Conservation (phyloP, 2,113 vertebrate genomes). For the Condylura cristata region DNA sequence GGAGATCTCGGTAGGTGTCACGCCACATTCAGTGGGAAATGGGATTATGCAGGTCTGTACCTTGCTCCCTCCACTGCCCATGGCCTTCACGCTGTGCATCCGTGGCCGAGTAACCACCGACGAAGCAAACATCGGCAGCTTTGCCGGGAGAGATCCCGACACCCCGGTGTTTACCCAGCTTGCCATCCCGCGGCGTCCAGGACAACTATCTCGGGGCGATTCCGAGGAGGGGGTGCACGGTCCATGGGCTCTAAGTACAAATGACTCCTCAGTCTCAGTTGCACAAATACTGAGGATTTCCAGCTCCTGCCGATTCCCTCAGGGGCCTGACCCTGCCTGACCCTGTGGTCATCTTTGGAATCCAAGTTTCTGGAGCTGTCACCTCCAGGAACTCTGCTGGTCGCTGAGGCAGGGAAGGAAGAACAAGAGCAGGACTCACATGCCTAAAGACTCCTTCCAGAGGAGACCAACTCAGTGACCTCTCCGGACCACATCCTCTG, state of each 20-base stretch:
- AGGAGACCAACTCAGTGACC: neutral
- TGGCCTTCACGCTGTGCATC: neutral
- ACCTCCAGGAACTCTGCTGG: neutral
- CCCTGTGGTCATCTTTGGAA: accelerated
- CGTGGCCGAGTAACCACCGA: neutral
- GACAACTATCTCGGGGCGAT: neutral
- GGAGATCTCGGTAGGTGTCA: neutral
- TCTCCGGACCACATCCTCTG: neutral
- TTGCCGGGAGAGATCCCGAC: neutral
- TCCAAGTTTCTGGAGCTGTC: neutral
- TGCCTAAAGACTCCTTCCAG: neutral
- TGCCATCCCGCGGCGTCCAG: neutral
- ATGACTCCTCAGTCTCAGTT: neutral
- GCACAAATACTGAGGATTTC: neutral
- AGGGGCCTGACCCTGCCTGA: neutral
- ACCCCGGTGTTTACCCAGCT: neutral
- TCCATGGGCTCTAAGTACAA: neutral
- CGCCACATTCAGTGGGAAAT: neutral
- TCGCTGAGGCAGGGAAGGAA: neutral
- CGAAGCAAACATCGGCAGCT: neutral
- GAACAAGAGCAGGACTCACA: neutral
- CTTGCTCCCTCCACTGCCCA: neutral
- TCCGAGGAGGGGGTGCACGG: accelerated
- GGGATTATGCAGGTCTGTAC: neutral
- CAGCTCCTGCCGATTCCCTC: neutral